Base-by-base conservation (phyloP, 2,797 vertebrate genomes). In the Melanotaenia pygmaea region DNA sequence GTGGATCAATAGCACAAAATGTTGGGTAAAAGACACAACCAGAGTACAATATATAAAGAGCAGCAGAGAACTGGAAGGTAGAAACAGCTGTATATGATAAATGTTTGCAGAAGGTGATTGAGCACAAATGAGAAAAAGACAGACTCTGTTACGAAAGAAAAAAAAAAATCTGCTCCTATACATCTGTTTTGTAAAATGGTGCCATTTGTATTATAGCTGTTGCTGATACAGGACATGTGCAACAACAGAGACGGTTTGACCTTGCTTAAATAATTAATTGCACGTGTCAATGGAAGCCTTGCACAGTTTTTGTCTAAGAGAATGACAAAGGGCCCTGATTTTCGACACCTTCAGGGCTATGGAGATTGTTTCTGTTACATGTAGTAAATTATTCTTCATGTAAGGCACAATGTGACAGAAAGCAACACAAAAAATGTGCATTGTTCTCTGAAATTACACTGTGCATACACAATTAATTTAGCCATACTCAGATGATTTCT, bases 1-100 rank as follows among this genome's bases (percentile, higher is more conserved):
- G 38, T 37, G 59, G 88, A 93, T 94, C 88, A 59, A 92, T 93
- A 85, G 54, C 77, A 74, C 70, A 79, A 80, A 89, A 85, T 80
- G 87, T 77, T 80, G 66, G 71, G 64, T 64, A 74, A 84, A 77
- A 85, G 61, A 80, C 66, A 84, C 77, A 82, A 76, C 79, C 71
- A 63, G 62, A 61, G 60, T 70, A 65, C 59, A 54, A 72, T 72
- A 78, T 47, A 53, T 67, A 75, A 78, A 71, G 75, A 77, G 64
- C 74, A 77, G 67, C 67, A 62, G 57, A 85, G 79, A 68, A 64
- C 53, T 67, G 40, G 58, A 74, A 76, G 80, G 81, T 78, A 77
- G 82, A 77, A 79, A 61, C 64, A 79, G 47, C 59, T 69, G 32
- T 65, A 68, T 67, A 68, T 68, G 74, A 79, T 74, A 62, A 88